phyloP scores from a whole-genome alignment of 1,140 invertebrate species.

The Eumaeus atala region DNA sequence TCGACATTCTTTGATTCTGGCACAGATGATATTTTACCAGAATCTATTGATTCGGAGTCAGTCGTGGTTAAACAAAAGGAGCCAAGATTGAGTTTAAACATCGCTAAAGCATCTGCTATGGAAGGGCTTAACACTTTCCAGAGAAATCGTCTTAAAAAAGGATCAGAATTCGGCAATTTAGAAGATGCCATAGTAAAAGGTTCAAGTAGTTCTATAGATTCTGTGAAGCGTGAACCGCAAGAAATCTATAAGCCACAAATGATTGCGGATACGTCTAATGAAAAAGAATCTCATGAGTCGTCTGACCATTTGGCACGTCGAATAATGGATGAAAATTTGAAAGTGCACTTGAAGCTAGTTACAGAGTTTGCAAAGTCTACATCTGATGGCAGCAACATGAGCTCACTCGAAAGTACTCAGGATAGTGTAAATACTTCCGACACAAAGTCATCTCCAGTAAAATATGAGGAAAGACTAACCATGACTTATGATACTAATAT shows the following conservation, averaged over 20 bases:
- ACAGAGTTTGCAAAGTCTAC: conserved; percentile 68
- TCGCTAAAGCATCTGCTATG: conserved; percentile 74
- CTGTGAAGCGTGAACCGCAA: conserved; percentile 50
- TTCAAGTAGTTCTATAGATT: conserved; percentile 63
- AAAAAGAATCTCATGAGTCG: conserved; percentile 53
- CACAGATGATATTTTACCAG: conserved; percentile 49
- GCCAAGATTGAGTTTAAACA: conserved; percentile 75
- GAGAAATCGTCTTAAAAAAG: conserved; percentile 80
- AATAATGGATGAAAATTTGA: conserved; percentile 68
- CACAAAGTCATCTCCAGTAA: conserved; percentile 37
- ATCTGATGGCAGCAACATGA: conserved; percentile 57
- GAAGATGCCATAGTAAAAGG: conserved; percentile 81
- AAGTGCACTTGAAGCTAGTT: conserved; percentile 67
- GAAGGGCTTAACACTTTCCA: conserved; percentile 80
- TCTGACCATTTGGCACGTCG: conserved; percentile 63
- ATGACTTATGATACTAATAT: conserved; percentile 75
- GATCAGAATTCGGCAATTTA: conserved; percentile 83
- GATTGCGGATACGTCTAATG: conserved; percentile 38
- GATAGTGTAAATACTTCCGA: conserved; percentile 32
- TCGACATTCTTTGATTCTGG: conserved; percentile 63
- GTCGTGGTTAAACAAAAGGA: conserved; percentile 75
- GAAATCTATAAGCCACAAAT: conserved; percentile 32
- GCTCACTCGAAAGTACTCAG: conserved; percentile 53
- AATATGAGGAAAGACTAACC: conserved; percentile 64
- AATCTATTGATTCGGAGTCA: conserved; percentile 55